These are phyloP conservation scores for Melanostoma scalare DNA, from an alignment of 2,888 invertebrate species.

Conservation along the genomic window DNA sequence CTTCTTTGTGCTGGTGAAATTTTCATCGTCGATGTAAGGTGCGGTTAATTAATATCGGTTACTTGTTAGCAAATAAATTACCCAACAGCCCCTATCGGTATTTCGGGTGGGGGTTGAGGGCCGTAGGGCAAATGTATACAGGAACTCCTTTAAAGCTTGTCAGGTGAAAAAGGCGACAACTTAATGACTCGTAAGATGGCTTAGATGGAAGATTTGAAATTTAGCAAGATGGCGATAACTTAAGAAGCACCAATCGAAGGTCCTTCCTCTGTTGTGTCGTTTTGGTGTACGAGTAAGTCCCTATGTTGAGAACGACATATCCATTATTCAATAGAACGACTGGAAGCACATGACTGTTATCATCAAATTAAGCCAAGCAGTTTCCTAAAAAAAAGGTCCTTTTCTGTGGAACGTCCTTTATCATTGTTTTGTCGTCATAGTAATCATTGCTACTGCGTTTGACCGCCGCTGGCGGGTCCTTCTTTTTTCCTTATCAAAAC, in stretches of 20 bases:
- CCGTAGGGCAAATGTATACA: background rate
- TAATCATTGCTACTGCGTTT: conserved; percentile 58
- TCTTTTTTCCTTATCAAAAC: background rate
- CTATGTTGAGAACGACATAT: conserved; percentile 18
- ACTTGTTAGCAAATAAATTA: conserved; percentile 72
- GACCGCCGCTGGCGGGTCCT: conserved; percentile 49
- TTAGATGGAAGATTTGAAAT: conserved; percentile 21
- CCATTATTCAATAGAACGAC: conserved; percentile 43
- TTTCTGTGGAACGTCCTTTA: conserved; percentile 36
- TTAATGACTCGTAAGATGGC: conserved; percentile 56
- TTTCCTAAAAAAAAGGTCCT: conserved; percentile 30
- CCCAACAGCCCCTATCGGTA: conserved; percentile 7
- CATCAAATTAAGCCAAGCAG: conserved; percentile 54
- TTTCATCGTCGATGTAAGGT: conserved; percentile 52
- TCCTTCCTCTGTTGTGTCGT: background rate
- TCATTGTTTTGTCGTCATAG: conserved; percentile 68
- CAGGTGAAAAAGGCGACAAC: conserved; percentile 7
- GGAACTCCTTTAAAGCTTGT: background rate
- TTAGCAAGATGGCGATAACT: conserved; percentile 42
- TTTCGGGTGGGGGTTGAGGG: background rate
- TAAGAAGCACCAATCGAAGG: conserved; percentile 2
- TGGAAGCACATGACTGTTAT: conserved; percentile 48
- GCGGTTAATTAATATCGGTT: conserved; percentile 72
- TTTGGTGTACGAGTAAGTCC: conserved; percentile 10
- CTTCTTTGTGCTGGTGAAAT: conserved; percentile 17